phyloP scores from a whole-genome alignment of 2,797 vertebrate genomes.

The Brachyalestes nurse region DNA sequence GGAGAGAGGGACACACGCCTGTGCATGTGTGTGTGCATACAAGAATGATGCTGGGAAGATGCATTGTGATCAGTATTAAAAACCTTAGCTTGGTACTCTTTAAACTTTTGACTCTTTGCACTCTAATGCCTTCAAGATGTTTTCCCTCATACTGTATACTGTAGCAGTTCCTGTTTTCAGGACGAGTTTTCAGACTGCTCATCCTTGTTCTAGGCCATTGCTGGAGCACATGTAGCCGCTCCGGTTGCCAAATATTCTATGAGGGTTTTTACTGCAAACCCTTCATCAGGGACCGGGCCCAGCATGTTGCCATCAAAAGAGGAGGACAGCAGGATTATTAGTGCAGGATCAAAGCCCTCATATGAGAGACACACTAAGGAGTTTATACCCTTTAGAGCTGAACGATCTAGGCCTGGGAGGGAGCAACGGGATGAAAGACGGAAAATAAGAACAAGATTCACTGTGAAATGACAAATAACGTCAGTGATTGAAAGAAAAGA shows the following conservation, averaged over 20 bases:
- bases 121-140: constrained; percentile 73
- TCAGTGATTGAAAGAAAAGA: constrained; percentile 12
- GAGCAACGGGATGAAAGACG: constrained; percentile 20
- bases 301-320: constrained; percentile 57
- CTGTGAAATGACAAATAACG: constrained; percentile 27
- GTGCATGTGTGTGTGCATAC: constrained; percentile 8
- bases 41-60: constrained; percentile 28
- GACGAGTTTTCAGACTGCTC: constrained; percentile 42
- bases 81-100: constrained; percentile 48
- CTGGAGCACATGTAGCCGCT: constrained; percentile 33
- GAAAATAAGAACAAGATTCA: constrained; percentile 17
- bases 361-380: constrained; percentile 43
- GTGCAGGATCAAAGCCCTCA: constrained; percentile 53
- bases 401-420: constrained; percentile 27
- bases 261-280: constrained; percentile 54
- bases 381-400: constrained; percentile 21
- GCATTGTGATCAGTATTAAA: constrained; percentile 52
- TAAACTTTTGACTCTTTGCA: constrained; percentile 65
- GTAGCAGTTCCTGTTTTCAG: constrained; percentile 47
- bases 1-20: background rate
- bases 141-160: constrained; percentile 38
- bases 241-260: constrained; percentile 56
- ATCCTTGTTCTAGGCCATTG: constrained; percentile 19
- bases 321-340: constrained; percentile 50
- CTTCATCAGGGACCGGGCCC: constrained; percentile 51